phyloP scores from a whole-genome alignment of 2,113 vertebrate genomes.

The Kobus ellipsiprymnus region DNA sequence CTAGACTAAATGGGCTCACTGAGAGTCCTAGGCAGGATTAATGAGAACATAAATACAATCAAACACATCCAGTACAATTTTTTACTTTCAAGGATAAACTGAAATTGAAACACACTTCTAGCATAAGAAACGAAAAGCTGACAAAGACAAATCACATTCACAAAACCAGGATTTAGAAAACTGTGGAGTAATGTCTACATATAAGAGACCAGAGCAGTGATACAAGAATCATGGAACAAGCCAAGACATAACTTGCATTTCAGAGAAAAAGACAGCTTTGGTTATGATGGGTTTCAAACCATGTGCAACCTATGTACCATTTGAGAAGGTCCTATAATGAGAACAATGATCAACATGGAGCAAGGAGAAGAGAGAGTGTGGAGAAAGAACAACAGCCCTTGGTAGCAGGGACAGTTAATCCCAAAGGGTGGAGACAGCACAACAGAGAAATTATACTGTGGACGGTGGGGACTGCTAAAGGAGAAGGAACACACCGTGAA shows the following conservation, averaged over 20 bases:
- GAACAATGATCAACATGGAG: neutral
- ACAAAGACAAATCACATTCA: neutral
- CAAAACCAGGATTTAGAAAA: neutral
- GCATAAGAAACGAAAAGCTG: neutral
- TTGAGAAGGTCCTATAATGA: neutral
- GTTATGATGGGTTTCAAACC: neutral
- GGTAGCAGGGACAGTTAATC: neutral
- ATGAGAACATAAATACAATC: neutral
- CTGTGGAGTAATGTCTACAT: neutral
- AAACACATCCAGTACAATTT: neutral
- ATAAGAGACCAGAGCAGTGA: neutral
- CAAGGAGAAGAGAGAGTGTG: neutral
- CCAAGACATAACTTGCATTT: neutral
- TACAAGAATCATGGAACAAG: neutral
- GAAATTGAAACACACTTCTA: neutral
- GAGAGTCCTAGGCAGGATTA: neutral
- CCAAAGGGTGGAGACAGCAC: neutral
- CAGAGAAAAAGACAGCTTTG: neutral
- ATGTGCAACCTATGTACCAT: neutral
- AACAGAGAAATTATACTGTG: neutral
- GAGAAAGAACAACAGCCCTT: neutral
- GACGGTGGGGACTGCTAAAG: neutral
- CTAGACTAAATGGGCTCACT: neutral
- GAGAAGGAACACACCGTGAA: neutral
- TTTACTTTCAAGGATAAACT: neutral